phyloP scores from a whole-genome alignment of 2,888 invertebrate species.

The Brachyptera risi region DNA sequence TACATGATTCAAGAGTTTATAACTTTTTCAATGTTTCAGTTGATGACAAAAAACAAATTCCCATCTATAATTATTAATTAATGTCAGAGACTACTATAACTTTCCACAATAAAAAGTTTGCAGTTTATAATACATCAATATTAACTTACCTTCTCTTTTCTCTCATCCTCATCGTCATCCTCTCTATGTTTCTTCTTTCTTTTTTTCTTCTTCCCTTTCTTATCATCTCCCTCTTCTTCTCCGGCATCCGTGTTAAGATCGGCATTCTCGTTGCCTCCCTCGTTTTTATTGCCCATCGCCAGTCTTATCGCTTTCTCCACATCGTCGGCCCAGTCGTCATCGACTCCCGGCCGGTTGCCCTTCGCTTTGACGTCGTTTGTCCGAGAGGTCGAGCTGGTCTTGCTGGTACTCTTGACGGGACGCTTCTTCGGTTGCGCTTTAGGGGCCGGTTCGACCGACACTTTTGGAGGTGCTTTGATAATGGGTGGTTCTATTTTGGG shows the following conservation, averaged over 20 bases:
- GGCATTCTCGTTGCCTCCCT: conserved; percentile 19
- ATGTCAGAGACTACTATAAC: no score
- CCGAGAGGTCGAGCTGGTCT: background rate
- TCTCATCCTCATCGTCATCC: conserved; percentile 46
- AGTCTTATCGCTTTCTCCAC: conserved; percentile 75
- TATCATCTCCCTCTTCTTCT: conserved; percentile 42
- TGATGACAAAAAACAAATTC: no score
- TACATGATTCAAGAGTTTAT: no score
- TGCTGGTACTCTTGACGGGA: background rate
- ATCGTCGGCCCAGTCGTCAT: conserved; percentile 73
- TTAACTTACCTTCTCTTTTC: conserved; percentile 30
- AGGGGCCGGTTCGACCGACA: background rate
- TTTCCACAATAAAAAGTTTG: no score
- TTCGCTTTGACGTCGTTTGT: no score
- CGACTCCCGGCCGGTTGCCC: conserved; percentile 35
- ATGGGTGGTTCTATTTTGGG: conserved; percentile 19
- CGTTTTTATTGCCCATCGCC: conserved; percentile 49
- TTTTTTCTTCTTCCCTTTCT: conserved; percentile 52
- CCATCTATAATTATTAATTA: no score
- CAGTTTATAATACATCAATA: no score
- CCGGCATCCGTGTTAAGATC: conserved; percentile 12
- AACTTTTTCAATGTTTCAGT: no score
- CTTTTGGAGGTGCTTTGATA: conserved; percentile 5
- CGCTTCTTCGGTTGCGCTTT: background rate
- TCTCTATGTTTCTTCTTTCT: conserved; percentile 41